Evolutionary conservation across 1,140 invertebrate species (phyloP), one percentile per base, ranked within the genome.

Genomic region (Vanessa tameamea): DNA sequence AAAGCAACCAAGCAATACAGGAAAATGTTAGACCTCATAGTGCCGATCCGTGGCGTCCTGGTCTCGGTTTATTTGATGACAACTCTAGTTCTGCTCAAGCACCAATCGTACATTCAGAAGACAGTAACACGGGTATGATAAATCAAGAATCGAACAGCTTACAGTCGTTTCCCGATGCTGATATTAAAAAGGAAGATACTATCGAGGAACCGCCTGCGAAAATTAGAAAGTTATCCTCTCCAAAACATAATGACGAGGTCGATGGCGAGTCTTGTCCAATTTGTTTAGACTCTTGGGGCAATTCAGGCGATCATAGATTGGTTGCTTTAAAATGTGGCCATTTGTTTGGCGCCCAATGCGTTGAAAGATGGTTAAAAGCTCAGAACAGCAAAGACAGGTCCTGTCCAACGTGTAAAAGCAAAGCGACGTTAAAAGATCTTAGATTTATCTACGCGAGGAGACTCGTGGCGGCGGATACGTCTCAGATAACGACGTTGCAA

Each of bases 401-500:
- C 8, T 99, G 98, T 89, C 98, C 98, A 0, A 96, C 97, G 63
- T 99, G 98, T 87, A 99, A 99, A 87, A 94, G 94, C 31, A 96
- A 95, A 90, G 96, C 97, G 0, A 84, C 91, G 7, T 86, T 94
- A 20, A 95, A 94, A 80, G 98, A 99, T 83, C 95, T 99, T 63
- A 81, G 93, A 37, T 93, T 94, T 64, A 94, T 98, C 81, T 92
- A 95, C 85, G 83, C 95, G 47, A 91, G 92, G 43, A 88, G 86
- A 47, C 69, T 94, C 9, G 89, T 94, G 0, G 93, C 93, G 0
- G 87, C 91, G 0, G 94, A 95, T 73, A 94, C 87, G 6, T 82
- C 88, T 0, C 91, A 95, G 83, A 87, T 95, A 61, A 94, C 93
- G 68, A 77, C 76, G n/a, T 50, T 96, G 66, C 89, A 94, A 72